Evolutionary conservation across 35 echinoderm and acorn worm species (phyloP), one percentile per base, ranked within the genome.

Genomic region (Ophioderma brevispina): DNA sequence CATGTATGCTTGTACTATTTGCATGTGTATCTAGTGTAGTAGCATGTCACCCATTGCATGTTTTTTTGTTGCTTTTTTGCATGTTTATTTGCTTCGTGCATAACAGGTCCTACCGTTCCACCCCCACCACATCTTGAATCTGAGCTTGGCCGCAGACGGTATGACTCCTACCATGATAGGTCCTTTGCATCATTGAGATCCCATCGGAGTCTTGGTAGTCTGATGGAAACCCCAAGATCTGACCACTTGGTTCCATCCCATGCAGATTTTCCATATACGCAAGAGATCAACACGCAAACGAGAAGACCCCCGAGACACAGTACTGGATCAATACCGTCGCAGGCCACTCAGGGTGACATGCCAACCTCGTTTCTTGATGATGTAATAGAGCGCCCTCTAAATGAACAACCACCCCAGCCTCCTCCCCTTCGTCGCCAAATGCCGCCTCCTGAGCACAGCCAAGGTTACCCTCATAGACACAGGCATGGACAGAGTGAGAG

Each of bases 351-450:
- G 4, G n/a, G 10, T 25, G 59, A 70, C 28, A 70, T 70, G 59
- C 59, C 59, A 25, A 70, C 59, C 6, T 70, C 59, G 23, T 70
- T 70, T 70, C 10, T 70, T 8, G 59, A 70, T 25, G 59, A 70
- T 70, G 59, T 70, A 30, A 70, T 70, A 70, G 59, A 70, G 59
- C 59, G 59, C 59, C 59, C 59, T 30, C 59, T 70, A 70, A 70
- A 3, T 25, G 59, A 70, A 13, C 59, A 8, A 18, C 17, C 28
- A 70, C 59, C 59, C 59, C 59, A 70, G 59, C 59, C 10, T 30
- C 59, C 59, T 25, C 28, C 59, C 59, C 23, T 25, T 70, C 59
- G n/a, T 25, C 59, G 59, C 28, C 59, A 30, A 15, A 25, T 70
- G 59, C 10, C 59, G 59, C 59, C 59, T 15, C 59, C 59, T 70